Evolutionary conservation across 2,888 invertebrate species (phyloP), one percentile per base, ranked within the genome.

Genomic region (Apomyelois bistriatella): DNA sequence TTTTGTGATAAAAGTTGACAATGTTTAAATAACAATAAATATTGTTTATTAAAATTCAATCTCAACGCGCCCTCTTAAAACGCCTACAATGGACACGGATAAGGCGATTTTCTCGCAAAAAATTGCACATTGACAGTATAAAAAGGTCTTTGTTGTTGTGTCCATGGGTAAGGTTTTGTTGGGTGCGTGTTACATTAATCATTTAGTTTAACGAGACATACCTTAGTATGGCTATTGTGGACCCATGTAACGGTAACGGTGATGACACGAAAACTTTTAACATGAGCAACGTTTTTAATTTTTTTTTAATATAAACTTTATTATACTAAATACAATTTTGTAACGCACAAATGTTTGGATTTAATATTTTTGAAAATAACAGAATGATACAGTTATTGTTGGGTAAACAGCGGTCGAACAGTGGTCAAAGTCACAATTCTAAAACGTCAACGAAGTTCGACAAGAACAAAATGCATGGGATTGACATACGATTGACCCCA

Each of bases 191-290:
- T 37, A 32, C 50, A 50, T 55, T 55, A 55, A 53, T 55, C 52
- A 50, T 53, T 46, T n/a, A 52, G 32, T 38, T 15, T 53, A 28
- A 36, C 41, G 32, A 15, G 28, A 53, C 49, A 53, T 53, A 53
- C 46, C 49, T 17, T 16, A 40, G 47, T 52, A 50, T 47, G 48
- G 37, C 36, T 30, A 53, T 58, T 58, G 55, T 58, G 48, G 41
- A 28, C 7, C 43, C 40, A 30, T 12, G 28, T 42, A 53, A 55
- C 48, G 52, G 52, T 22, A 1, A 32, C 32, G 6, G 43, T 49
- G 4, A 8, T 32, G 12, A 13, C 22, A 38, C 51, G 16, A 48
- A 41, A 22, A 35, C 17, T 41, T 13, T 4, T 8, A 22, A 36
- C 30, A 48, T 43, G 28, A 7, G 22, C 36, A 6, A 10, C 4